A percentile compares a stretch with the other conserved stretches of the same genome.
These are phyloP conservation scores for Aldrovandia affinis DNA, from an alignment of 2,797 vertebrate species.

Conservation along the genomic window DNA sequence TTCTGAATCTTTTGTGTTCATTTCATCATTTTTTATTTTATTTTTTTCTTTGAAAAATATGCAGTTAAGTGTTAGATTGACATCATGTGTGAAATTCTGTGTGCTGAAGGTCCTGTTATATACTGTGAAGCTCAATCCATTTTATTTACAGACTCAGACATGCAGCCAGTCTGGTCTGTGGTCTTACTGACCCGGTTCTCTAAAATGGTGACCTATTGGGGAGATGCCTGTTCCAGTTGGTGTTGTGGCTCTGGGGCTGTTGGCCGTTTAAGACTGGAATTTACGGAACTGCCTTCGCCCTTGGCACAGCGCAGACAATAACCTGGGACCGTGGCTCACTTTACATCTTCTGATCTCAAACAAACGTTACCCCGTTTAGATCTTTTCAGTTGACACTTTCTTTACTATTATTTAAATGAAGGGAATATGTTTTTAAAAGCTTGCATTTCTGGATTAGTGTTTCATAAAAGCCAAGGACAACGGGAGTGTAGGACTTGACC, in stretches of 20 bases:
- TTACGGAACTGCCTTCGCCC: background rate
- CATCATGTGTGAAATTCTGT: background rate
- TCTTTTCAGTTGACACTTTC: background rate
- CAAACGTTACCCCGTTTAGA: background rate
- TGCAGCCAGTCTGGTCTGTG: background rate
- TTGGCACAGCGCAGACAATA: background rate
- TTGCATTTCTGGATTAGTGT: background rate
- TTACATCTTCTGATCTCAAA: background rate
- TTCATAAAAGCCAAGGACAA: background rate
- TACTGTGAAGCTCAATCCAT: background rate
- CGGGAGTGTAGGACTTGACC: background rate
- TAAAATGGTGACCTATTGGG: background rate
- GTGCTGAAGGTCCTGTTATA: background rate
- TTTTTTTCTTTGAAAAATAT: background rate
- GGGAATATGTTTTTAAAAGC: too few species aligned
- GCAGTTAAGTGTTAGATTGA: background rate
- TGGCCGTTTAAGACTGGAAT: background rate
- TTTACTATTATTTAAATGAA: background rate
- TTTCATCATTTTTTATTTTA: constrained; percentile 1
- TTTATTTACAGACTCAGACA: background rate
- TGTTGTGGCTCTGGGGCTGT: background rate
- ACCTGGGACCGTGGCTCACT: background rate
- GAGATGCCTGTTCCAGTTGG: background rate
- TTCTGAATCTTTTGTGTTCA: background rate
- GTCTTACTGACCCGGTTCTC: background rate